Evolutionary conservation across 1,140 invertebrate species (phyloP).

Genomic region (Aphidius ervi): DNA sequence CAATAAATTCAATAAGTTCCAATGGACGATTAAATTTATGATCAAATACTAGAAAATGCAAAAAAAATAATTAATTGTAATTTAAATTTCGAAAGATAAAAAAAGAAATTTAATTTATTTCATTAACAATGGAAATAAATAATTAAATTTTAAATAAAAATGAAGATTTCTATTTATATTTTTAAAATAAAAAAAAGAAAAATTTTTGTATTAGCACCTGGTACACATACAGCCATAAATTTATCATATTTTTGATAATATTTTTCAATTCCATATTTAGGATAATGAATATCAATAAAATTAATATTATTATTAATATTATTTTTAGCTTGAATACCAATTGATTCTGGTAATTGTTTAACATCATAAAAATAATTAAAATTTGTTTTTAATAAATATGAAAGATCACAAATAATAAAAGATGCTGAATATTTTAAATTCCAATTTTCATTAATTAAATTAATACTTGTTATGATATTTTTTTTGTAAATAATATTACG

Average conservation of each 20-base stretch:
- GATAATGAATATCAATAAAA: constrained; percentile 27
- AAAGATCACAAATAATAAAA: constrained; percentile 26
- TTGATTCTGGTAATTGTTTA: constrained; percentile 20
- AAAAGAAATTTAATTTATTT: not conserved
- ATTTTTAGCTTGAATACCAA: constrained; percentile 15
- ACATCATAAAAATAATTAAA: constrained; percentile 14
- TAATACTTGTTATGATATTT: constrained; percentile 12
- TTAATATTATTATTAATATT: not conserved
- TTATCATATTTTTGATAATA: not conserved
- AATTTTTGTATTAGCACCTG: constrained; percentile 28
- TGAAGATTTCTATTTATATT: not conserved
- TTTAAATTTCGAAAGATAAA: not conserved
- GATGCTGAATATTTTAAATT: constrained; percentile 22
- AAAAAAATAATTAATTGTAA: not conserved
- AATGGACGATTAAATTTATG: constrained; percentile 56
- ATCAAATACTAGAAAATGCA: constrained; percentile 52
- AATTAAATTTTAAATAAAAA: not conserved
- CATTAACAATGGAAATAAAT: too few relatives aligned
- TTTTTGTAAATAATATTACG: not conserved
- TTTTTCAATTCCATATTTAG: constrained; percentile 19
- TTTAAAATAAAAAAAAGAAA: not conserved
- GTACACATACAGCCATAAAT: constrained; percentile 61
- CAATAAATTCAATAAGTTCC: constrained; percentile 64
- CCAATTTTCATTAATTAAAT: constrained; percentile 22
- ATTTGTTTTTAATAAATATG: constrained; percentile 3